Conservation (phyloP, 2,113 vertebrate species). For the Pseudorasbora parva region DNA sequence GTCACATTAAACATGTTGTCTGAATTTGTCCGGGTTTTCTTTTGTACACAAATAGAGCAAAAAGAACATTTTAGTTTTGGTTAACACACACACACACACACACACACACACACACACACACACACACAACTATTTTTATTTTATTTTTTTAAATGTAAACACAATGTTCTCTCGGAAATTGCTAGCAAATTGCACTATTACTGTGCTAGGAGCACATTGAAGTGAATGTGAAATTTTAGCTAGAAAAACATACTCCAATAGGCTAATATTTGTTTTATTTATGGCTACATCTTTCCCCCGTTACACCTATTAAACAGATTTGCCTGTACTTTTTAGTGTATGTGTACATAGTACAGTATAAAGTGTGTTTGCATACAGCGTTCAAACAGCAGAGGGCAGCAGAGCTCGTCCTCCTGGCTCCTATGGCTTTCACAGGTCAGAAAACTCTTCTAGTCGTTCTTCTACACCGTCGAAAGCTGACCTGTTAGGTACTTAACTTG, state of each 20-base stretch:
- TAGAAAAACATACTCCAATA: too few species aligned
- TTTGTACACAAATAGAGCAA: neutral
- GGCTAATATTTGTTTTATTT: too few species aligned
- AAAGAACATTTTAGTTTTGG: neutral
- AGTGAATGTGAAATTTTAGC: too few species aligned
- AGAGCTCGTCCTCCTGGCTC: neutral
- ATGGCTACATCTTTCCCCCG: neutral
- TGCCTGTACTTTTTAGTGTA: neutral
- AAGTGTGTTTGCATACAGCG: neutral
- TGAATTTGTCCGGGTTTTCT: neutral
- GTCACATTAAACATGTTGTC: neutral
- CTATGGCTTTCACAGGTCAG: neutral
- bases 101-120: too few species aligned
- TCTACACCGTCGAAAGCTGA: neutral
- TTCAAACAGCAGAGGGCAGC: conserved; percentile 66
- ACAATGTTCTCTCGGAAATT: too few species aligned
- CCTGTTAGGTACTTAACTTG: neutral
- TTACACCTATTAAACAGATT: neutral
- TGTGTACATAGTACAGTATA: too few species aligned
- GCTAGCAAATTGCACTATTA: too few species aligned
- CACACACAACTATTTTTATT: too few species aligned
- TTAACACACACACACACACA: too few species aligned
- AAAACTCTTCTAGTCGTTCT: neutral
- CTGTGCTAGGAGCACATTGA: too few species aligned
- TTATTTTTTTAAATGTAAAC: too few species aligned